Conservation (phyloP, 1,140 invertebrate genomes). For the Drosophila cardini region DNA sequence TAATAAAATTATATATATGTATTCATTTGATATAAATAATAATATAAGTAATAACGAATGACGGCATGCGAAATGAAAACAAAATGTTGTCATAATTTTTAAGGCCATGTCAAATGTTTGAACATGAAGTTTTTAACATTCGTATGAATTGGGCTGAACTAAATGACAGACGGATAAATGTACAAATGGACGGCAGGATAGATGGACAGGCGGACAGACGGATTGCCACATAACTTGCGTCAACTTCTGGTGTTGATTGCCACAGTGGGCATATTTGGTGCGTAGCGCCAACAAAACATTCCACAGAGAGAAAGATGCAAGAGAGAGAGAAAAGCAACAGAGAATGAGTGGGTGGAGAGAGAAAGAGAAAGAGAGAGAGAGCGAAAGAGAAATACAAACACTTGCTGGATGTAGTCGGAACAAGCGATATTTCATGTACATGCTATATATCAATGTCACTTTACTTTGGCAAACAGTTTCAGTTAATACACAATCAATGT, state of each 20-base stretch:
- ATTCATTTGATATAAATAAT: conserved; percentile 48
- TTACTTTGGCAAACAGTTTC: conserved; percentile 83
- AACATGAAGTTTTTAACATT: conserved; percentile 60
- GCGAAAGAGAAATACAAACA: conserved; percentile 42
- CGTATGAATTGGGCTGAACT: conserved; percentile 12
- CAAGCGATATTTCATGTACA: conserved; percentile 82
- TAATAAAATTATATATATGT: conserved; percentile 36
- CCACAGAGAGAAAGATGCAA: not conserved
- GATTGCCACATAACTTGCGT: conserved; percentile 71
- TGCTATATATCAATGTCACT: conserved; percentile 83
- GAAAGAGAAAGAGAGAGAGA: not conserved
- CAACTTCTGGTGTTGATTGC: conserved; percentile 79
- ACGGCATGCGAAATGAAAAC: conserved; percentile 46
- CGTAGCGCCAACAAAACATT: conserved; percentile 34
- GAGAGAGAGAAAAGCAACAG: conserved; percentile 8
- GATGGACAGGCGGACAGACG: conserved; percentile 52
- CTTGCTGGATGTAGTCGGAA: conserved; percentile 53
- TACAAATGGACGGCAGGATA: conserved; percentile 18
- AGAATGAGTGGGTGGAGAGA: not conserved
- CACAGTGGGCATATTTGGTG: conserved; percentile 66
- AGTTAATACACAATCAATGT: conserved; percentile 84
- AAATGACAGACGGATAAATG: conserved; percentile 14
- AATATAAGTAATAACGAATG: conserved; percentile 54
- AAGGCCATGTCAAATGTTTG: conserved; percentile 63
- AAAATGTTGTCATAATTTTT: conserved; percentile 64